Base-by-base conservation (phyloP, 2,797 vertebrate species). In the Pipistrellus pipistrellus region DNA sequence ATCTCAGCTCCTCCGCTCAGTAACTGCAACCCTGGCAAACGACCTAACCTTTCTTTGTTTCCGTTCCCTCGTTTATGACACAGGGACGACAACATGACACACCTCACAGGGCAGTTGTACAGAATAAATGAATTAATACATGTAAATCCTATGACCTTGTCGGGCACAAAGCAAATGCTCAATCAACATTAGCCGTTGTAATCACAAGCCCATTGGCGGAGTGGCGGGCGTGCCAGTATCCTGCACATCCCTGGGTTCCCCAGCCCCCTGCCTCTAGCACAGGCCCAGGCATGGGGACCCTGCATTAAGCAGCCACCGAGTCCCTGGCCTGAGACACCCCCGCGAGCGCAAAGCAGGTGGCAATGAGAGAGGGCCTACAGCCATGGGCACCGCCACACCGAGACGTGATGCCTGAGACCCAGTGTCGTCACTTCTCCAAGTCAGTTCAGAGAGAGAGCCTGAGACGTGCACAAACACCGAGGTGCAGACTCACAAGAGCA, bases 311-410 rank as follows among this genome's bases (percentile, higher is more conserved):
- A 2, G 13, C 55, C 23, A 8, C 8, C 0, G 1, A 8, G 21
- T 35, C 32, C 21, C 48, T 9, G 41, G 23, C 32, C 46, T 27
- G 46, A 76, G 80, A 57, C 27, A 38, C n/a, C 27, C n/a, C 57
- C 13, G 4, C 1, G 44, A 0, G 4, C 3, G 6, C 41, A 12
- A 25, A 5, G 20, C 30, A 9, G 2, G 15, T 3, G 12, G 35
- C 9, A 62, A 6, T 0, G 30, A 14, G 51, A 72, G 73, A 46
- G 1, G 3, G 55, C 6, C 51, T 13, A 8, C 25, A 59, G 68
- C 23, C 46, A 2, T 7, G 7, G 66, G 51, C 83, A 15, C 23
- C 1, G 0, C 23, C 32, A 27, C 46, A 3, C 13, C 3, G 0
- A 4, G 32, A 38, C 72, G 32, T 3, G 6, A 32, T 6, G 32